Base-by-base conservation (phyloP, 1,140 invertebrate species). In the Bombyx mandarina region DNA sequence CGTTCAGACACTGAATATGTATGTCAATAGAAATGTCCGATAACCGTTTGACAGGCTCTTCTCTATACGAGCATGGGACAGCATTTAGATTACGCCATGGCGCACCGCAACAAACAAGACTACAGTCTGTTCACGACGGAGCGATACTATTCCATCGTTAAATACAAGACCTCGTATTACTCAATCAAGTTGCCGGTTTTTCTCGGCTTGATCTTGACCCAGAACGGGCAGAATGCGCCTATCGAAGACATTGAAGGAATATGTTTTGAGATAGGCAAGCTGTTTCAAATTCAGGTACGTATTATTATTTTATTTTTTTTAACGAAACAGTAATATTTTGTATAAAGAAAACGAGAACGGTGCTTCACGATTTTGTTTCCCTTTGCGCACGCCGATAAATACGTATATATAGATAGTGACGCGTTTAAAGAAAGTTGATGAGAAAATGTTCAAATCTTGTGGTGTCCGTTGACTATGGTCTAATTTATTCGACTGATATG, bases 101-200 rank as follows among this genome's bases (percentile, higher is more conserved):
- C 91, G 18, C 86, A 89, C 35, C 82, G 89, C 9, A 87, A 85
- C 18, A 91, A 90, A 63, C 55, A 62, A 48, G 90, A 93, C 73
- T 87, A 94, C 56, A 88, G 90, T 66, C 81, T 91, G 44, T 97
- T 93, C 72, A 96, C 93, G 6, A 93, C 93, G 91, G 91, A 93
- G 57, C 83, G 91, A 65, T 97, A 98, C 77, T 91, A 92, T 66
- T 89, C 93, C 7, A 96, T 98, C 73, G 94, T 96, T 4, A 95
- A 96, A 73, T 95, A 95, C 82, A 99, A 99, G 88, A 97, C 96
- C 26, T 91, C 94, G 1, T 96, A 94, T 85, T 98, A 98, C 82
- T 93, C 95, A 0, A 98, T 96, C 78, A 92, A 94, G 60, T 86
- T 97, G 60, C 97, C 97, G 1, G 90, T 98, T 5, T 91, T 91